Evolutionary conservation across 2,113 vertebrate species (phyloP).

Genomic region (Merops nubicus): DNA sequence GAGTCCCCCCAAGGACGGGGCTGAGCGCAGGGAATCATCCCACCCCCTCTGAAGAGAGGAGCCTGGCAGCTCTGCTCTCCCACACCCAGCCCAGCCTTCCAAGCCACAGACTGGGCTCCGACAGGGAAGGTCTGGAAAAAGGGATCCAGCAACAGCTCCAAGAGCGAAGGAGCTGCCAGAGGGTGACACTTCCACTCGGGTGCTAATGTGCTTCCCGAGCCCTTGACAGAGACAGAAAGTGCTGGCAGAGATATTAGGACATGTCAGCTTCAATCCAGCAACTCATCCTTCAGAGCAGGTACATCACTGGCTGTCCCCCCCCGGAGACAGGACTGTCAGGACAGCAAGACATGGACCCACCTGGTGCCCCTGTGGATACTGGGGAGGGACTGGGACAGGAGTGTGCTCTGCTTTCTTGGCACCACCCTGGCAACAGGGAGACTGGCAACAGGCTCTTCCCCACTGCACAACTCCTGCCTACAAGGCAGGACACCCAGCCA

Average conservation of each 20-base stretch:
- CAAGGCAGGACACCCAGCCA: neutral
- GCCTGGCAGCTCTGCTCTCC: neutral
- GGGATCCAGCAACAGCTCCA: conserved; percentile 5
- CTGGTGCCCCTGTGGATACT: fast-evolving
- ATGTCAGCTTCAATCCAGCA: conserved; percentile 50
- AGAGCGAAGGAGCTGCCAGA: conserved; percentile 60
- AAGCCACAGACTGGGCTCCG: neutral
- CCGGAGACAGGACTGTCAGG: neutral
- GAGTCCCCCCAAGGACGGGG: neutral
- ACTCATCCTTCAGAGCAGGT: conserved; percentile 61
- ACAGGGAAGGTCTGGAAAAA: conserved; percentile 35
- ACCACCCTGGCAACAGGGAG: neutral
- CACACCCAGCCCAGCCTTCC: neutral
- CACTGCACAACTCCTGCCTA: neutral
- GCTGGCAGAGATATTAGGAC: conserved; percentile 52
- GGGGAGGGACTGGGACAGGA: neutral
- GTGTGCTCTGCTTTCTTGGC: neutral
- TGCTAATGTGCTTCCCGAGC: conserved; percentile 33
- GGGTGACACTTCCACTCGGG: conserved; percentile 56
- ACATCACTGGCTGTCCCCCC: neutral
- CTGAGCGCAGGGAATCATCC: neutral
- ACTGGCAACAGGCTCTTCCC: neutral
- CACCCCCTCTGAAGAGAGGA: fast-evolving
- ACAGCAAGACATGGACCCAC: neutral
- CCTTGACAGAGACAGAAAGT: conserved; percentile 12